Base-by-base conservation (phyloP, 2,113 vertebrate genomes). In the Butorides virescens region DNA sequence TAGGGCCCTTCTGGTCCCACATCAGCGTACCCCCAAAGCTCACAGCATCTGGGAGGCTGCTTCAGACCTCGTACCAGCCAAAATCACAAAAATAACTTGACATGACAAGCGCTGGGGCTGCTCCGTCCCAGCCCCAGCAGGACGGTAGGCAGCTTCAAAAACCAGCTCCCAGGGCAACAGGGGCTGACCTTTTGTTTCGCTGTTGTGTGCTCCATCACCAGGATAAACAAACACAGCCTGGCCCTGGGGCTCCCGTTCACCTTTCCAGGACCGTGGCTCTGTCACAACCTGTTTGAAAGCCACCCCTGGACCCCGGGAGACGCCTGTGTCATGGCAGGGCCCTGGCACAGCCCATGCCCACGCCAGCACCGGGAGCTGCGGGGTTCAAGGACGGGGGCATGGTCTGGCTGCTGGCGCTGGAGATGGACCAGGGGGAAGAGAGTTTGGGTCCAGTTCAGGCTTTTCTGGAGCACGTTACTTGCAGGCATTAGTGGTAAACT, bases 141-240 rank as follows among this genome's bases (percentile, higher is more conserved):
- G 97, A 83, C 0, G 1, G 82, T 50, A 81, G 87, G 95, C 95
- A 83, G 93, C 71, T 94, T 94, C 91, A 96, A 95, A 97, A 97
- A 95, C 83, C 93, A 96, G 97, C 97, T 97, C 97, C 95, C 95
- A 96, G 91, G 92, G 97, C 96, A 96, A 95, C 91, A 68, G 96
- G 85, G 90, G 70, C 75, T 97, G 97, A 97, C 97, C 97, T 97
- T 97, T 97, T 88, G 88, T 95, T 97, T 96, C 4, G 0, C 91
- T 95, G 82, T 81, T 66, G 86, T 97, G 84, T 88, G 80, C 93
- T 96, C 91, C 79, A 79, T 95, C 96, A 86, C 91, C 53, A 80
- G 63, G 78, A 94, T 96, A 96, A 97, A 96, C 94, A 97, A 96
- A 94, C 91, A 61, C 70, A 77, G 94, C 87, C 73, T 84, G 82